Evolutionary conservation across 2,113 vertebrate genomes (phyloP).

Genomic region (Cynopterus brachyotis): DNA sequence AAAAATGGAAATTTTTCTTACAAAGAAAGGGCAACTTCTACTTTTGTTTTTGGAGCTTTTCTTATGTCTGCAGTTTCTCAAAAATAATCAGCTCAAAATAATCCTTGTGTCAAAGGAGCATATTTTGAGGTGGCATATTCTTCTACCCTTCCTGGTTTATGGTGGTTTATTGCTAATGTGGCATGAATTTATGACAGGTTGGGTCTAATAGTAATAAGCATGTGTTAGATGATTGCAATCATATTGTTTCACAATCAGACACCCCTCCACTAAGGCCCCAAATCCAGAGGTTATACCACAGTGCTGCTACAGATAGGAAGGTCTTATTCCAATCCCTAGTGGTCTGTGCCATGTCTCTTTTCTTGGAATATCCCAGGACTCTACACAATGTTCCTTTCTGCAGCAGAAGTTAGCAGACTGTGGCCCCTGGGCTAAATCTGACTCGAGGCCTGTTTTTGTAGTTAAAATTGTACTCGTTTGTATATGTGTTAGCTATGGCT

Average conservation of each 20-base stretch:
- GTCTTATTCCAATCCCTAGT: background rate
- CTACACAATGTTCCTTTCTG: background rate
- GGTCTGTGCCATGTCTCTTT: background rate
- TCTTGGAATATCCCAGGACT: background rate
- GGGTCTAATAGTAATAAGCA: background rate
- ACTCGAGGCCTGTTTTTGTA: background rate
- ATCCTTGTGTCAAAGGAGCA: background rate
- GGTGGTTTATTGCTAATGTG: background rate
- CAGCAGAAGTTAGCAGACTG: background rate
- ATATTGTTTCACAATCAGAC: background rate
- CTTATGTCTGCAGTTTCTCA: background rate
- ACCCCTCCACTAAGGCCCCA: background rate
- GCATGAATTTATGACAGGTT: background rate
- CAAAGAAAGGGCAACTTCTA: background rate
- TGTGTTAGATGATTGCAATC: background rate
- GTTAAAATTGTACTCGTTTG: background rate
- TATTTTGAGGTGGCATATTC: background rate
- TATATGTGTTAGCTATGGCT: background rate
- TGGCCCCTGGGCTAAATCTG: background rate
- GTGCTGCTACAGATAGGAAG: background rate
- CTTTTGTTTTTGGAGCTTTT: background rate
- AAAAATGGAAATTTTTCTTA: background rate
- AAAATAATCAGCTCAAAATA: background rate
- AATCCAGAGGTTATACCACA: background rate
- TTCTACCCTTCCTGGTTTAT: background rate